These are phyloP conservation scores for Oreocharis arfaki DNA, from an alignment of 2,113 vertebrate genomes.

Conservation along the genomic window DNA sequence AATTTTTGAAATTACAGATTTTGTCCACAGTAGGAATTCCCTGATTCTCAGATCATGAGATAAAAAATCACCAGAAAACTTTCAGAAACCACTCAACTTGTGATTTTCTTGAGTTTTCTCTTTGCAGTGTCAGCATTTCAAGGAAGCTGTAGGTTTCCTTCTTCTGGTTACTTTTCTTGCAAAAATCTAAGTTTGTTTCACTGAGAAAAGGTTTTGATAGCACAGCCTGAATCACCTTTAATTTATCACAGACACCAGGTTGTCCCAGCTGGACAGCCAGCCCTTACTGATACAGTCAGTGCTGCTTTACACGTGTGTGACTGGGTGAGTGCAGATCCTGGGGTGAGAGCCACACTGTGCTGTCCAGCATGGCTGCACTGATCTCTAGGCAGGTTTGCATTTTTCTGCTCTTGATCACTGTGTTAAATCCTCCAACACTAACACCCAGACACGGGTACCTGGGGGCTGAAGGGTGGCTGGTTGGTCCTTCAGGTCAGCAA, in stretches of 20 bases:
- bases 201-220: not conserved
- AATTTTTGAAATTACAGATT: not conserved
- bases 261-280: not conserved
- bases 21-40: not conserved
- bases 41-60: accelerated
- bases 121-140: not conserved
- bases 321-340: not conserved
- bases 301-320: not conserved
- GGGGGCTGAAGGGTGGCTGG: not conserved
- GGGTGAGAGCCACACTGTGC: not conserved
- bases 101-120: not conserved
- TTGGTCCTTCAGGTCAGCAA: not conserved
- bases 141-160: not conserved
- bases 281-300: not conserved
- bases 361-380: not conserved
- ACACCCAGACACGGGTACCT: accelerated
- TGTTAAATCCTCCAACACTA: not conserved
- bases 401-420: not conserved
- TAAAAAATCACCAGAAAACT: not conserved
- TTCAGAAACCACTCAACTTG: not conserved
- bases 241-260: not conserved
- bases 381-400: not conserved
- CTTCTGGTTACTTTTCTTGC: not conserved
- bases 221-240: not conserved
- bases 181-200: not conserved